phyloP scores from a whole-genome alignment of 2,113 vertebrate species.

The Petroica traversi region DNA sequence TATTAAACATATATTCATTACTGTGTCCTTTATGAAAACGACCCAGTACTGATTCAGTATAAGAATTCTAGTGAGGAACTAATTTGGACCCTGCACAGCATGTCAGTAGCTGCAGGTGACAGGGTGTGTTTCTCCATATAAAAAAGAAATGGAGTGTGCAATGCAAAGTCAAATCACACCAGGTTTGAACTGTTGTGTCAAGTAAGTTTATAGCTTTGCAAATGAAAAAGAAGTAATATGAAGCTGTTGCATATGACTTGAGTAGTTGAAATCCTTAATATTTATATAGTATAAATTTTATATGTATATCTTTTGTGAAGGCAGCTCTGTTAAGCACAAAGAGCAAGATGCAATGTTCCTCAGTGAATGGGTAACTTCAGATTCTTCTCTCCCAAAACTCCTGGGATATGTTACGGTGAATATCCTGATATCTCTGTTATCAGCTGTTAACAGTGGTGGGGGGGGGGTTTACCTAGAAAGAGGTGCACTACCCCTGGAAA shows the following conservation, averaged over 20 bases:
- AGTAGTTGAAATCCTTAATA: neutral
- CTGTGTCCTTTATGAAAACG: constrained; percentile 29
- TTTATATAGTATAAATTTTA: neutral
- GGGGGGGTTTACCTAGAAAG: neutral
- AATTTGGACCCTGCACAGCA: neutral
- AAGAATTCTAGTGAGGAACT: neutral
- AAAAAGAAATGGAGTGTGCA: neutral
- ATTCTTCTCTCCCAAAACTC: neutral
- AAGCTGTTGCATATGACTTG: neutral
- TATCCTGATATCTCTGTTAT: neutral
- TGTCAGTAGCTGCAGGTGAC: neutral
- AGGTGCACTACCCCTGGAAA: neutral
- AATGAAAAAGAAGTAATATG: neutral
- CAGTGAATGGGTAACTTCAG: neutral
- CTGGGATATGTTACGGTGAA: neutral
- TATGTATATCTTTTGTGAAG: neutral
- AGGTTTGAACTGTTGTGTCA: neutral
- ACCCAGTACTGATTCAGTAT: neutral
- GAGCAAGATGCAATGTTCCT: neutral
- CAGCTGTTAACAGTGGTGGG: neutral
- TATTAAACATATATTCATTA: constrained; percentile 41
- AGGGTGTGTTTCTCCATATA: neutral
- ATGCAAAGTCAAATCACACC: neutral
- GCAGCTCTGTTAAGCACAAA: neutral
- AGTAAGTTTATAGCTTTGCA: neutral